These are phyloP conservation scores for Drosophila glabriapex DNA, from an alignment of 2,888 invertebrate species.

Conservation along the genomic window DNA sequence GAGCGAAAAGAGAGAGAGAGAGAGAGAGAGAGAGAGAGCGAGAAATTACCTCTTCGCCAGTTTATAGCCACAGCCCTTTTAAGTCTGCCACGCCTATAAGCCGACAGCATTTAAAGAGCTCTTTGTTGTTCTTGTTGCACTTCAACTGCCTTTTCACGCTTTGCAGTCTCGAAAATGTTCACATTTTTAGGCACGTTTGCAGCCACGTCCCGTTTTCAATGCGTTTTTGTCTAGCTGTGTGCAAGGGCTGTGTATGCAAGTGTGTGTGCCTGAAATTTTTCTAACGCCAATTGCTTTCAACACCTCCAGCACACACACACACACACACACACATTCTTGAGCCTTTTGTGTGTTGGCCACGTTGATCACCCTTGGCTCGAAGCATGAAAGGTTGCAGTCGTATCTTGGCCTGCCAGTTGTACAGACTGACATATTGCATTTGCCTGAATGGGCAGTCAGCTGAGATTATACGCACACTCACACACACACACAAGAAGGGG, in stretches of 20 bases:
- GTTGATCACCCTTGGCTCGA: constrained; percentile 51
- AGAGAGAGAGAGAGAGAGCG: constrained; percentile 54
- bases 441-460: constrained; percentile 77
- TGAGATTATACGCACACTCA: constrained; percentile 59
- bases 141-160: constrained; percentile 73
- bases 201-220: constrained; percentile 53
- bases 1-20: constrained; percentile 14
- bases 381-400: constrained; percentile 56
- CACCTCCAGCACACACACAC: constrained; percentile 57
- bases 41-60: constrained; percentile 71
- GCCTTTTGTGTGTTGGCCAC: constrained; percentile 66
- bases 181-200: constrained; percentile 77
- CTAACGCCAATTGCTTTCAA: constrained; percentile 76
- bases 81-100: constrained; percentile 55
- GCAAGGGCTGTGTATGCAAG: constrained; percentile 21
- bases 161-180: constrained; percentile 65
- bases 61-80: constrained; percentile 49
- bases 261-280: constrained; percentile 55
- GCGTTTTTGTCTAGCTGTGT: constrained; percentile 46
- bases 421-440: constrained; percentile 77
- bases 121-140: constrained; percentile 40
- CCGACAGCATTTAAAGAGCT: constrained; percentile 39
- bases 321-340: constrained; percentile 15
- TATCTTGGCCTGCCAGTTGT: constrained; percentile 71
- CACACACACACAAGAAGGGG: no score